Conservation (phyloP, 1,140 invertebrate species). For the Papilio glaucus region DNA sequence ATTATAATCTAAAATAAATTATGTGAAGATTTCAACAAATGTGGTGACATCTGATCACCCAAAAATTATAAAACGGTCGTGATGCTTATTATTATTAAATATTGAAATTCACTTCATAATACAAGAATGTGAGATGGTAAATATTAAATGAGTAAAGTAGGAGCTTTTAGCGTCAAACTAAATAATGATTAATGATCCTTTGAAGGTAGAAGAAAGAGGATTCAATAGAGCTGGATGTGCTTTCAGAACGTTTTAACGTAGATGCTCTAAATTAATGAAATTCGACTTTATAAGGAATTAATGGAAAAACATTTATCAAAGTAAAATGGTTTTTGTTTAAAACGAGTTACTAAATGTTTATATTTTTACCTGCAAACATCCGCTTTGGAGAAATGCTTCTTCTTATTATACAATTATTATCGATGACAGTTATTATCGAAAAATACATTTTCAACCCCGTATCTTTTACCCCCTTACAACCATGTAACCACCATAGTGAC, state of each 20-base stretch:
- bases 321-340: background rate
- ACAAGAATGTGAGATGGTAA: background rate
- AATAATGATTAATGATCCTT: constrained; percentile 26
- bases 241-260: constrained; percentile 15
- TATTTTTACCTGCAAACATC: background rate
- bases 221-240: constrained; percentile 19
- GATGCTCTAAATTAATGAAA: constrained; percentile 24
- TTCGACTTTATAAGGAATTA: constrained; percentile 22
- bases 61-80: too few species aligned
- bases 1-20: too few species aligned
- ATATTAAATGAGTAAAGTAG: constrained; percentile 11
- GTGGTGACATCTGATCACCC: too few species aligned
- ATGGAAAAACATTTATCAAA: constrained; percentile 14
- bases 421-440: too few species aligned
- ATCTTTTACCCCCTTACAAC: too few species aligned
- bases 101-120: background rate
- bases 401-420: too few species aligned
- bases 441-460: too few species aligned
- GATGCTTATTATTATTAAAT: too few species aligned
- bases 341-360: background rate
- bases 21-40: too few species aligned
- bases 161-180: constrained; percentile 23
- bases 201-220: constrained; percentile 21
- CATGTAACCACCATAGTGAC: too few species aligned
- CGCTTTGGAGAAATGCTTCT: too few species aligned